Base-by-base conservation (phyloP, 2,113 vertebrate species). In the Ancistrus triradiatus region DNA sequence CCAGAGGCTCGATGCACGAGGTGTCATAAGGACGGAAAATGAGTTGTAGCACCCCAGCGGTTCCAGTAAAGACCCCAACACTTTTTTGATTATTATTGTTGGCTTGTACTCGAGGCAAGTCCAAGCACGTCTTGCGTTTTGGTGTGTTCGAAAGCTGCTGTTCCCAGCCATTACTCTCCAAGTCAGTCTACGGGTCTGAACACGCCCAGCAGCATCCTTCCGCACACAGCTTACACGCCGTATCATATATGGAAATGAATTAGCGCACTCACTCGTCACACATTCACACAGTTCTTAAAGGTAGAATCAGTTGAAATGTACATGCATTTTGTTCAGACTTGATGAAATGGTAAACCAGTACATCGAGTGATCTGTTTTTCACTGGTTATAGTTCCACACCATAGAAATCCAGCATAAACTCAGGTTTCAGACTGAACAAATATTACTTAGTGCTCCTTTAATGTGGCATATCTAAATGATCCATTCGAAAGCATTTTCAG, bases 121-220 rank as follows among this genome's bases (percentile, higher is more conserved):
- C 74, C 2, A 4, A 80, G 78, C 88, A 72, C 74, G 87, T 65
- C 78, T 40, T 55, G 38, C 35, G 70, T 71, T 51, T 75, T 59
- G 55, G 74, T 77, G 72, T 79, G 83, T 85, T 80, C 76, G 72
- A 78, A n/a, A 81, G 77, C 61, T 73, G 80, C 75, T 83, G 70
- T 81, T 85, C 82, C 79, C 82, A 79, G 78, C 80, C 86, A 83
- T 88, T 87, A 86, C 81, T 71, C 70, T 82, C 81, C 79, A 75
- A 62, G 75, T 78, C 80, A 78, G 74, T 55, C 69, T 17, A 18
- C 86, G 81, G 66, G 88, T 78, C 77, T 75, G 47, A 74, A 87
- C 88, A 85, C 25, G 85, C 79, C 80, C 44, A 27, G 66, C 63
- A 60, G 57, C 80, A 76, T 81, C 81, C 66, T 75, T 73, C 75